Evolutionary conservation across 1,140 invertebrate genomes (phyloP).

Genomic region (Hylaeus anthracinus): DNA sequence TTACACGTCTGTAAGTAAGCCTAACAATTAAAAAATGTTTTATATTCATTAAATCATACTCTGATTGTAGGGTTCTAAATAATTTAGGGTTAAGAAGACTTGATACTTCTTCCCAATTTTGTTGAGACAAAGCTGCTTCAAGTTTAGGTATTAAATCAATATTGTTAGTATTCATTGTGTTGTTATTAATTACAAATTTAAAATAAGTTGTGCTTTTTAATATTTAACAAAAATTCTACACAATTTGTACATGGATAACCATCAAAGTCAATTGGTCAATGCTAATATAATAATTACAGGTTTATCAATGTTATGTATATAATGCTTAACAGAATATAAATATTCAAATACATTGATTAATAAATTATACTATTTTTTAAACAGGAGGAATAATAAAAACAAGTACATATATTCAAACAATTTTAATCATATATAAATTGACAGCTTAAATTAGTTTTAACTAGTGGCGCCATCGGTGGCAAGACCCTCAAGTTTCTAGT

Average conservation of each 20-base stretch:
- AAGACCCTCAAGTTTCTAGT: too few relatives aligned
- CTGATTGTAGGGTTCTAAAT: conserved; percentile 54
- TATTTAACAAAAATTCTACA: background rate
- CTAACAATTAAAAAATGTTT: background rate
- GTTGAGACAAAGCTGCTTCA: conserved; percentile 27
- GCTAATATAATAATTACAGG: background rate
- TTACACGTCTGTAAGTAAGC: conserved; percentile 11
- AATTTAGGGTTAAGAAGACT: conserved; percentile 63
- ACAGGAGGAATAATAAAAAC: background rate
- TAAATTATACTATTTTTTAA: background rate
- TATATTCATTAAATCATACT: conserved; percentile 49
- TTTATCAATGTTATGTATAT: background rate
- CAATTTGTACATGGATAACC: too few relatives aligned
- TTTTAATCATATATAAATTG: background rate
- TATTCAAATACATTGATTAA: background rate
- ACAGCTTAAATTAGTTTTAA: too few relatives aligned
- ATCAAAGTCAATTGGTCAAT: too few relatives aligned
- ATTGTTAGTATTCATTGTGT: conserved; percentile 2
- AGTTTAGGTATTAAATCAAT: conserved; percentile 23
- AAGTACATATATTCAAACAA: background rate
- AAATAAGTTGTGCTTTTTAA: background rate
- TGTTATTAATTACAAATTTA: background rate
- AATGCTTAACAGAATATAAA: background rate
- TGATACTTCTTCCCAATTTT: conserved; percentile 62
- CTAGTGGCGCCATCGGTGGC: too few relatives aligned